Conservation (phyloP, 2,888 invertebrate species). For the Protodeltote pygarga region DNA sequence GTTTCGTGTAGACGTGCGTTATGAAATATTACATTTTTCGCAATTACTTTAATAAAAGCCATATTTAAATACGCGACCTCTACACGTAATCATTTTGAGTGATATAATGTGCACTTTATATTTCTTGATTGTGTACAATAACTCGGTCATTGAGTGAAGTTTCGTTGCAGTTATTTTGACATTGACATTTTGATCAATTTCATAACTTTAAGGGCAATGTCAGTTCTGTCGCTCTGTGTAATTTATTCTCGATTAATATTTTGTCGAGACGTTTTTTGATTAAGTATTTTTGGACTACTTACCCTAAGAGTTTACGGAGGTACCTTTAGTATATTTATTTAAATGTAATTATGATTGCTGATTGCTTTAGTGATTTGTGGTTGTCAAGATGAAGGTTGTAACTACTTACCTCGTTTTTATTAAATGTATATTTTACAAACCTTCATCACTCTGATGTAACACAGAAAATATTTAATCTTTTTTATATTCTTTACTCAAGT, state of each 20-base stretch:
- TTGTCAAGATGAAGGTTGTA: no score
- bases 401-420: no score
- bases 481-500: no score
- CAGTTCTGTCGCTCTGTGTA: constrained; percentile 16
- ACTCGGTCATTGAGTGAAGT: constrained; percentile 6
- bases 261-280: constrained; percentile 16
- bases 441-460: no score
- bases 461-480: no score
- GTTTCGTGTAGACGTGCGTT: neutral
- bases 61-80: constrained; percentile 27
- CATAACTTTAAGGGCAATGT: constrained; percentile 44
- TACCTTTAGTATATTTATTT: no score
- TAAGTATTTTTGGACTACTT: constrained; percentile 13
- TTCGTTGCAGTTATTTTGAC: constrained; percentile 26
- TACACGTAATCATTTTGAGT: constrained; percentile 11
- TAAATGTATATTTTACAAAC: no score
- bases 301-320: neutral
- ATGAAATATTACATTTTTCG: constrained; percentile 24
- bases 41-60: constrained; percentile 21
- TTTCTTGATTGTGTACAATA: constrained; percentile 17
- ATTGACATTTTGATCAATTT: constrained; percentile 40
- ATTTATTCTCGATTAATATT: constrained; percentile 45
- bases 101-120: constrained; percentile 2
- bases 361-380: no score
- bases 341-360: no score